These are phyloP conservation scores for Sibirionetta formosa DNA, from an alignment of 2,797 vertebrate genomes.

Conservation along the genomic window DNA sequence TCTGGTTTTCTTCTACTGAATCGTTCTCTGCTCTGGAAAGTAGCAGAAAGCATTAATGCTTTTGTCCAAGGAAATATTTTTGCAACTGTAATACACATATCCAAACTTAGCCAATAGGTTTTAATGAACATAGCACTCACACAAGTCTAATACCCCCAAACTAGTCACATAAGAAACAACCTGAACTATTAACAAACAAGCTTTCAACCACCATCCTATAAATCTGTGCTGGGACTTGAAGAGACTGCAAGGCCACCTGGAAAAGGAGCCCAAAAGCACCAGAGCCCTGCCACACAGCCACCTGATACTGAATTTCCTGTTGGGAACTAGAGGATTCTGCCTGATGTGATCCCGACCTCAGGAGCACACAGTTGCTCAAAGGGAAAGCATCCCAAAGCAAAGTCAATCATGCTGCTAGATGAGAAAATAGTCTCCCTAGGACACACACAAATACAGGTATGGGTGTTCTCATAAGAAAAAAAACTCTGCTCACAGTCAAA, in stretches of 20 bases:
- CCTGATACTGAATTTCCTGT: not conserved
- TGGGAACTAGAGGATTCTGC: not conserved
- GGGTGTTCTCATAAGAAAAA: not conserved
- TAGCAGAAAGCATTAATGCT: not conserved
- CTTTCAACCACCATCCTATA: not conserved
- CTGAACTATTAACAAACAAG: not conserved
- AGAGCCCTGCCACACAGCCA: not conserved
- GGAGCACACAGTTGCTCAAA: not conserved
- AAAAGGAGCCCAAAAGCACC: not conserved
- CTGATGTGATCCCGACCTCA: fast-evolving
- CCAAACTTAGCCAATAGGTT: not conserved
- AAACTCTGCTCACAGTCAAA: not conserved
- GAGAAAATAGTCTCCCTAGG: not conserved
- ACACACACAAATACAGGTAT: not conserved
- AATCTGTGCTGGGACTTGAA: not conserved
- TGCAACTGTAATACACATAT: not conserved
- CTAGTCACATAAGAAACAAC: not conserved
- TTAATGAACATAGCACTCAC: not conserved
- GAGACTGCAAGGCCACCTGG: not conserved
- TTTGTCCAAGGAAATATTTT: not conserved
- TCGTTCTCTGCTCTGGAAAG: not conserved
- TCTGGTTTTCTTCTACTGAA: not conserved
- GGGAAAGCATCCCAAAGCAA: not conserved
- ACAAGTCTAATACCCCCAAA: not conserved
- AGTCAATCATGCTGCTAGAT: not conserved